phyloP scores from a whole-genome alignment of 1,140 invertebrate species.

The Bicyclus anynana region DNA sequence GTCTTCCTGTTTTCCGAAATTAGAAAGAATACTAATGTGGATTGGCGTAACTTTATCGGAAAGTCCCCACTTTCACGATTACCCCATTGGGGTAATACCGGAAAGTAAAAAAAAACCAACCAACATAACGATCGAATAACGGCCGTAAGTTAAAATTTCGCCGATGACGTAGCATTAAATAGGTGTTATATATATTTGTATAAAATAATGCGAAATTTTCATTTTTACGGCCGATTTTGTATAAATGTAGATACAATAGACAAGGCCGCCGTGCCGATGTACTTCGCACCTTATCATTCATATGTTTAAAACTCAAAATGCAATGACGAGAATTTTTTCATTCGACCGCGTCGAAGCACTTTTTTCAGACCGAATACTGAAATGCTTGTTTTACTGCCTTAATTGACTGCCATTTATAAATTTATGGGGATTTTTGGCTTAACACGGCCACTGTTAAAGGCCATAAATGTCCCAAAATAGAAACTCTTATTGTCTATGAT shows the following conservation, averaged over 20 bases:
- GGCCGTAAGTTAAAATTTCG: conserved; percentile 6
- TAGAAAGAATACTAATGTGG: no score
- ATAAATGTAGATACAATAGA: conserved; percentile 20
- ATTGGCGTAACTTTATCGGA: no score
- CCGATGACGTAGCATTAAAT: neutral
- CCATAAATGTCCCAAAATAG: no score
- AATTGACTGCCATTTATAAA: no score
- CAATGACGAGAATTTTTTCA: conserved; percentile 1
- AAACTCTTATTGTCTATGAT: no score
- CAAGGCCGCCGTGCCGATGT: neutral
- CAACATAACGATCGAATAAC: neutral
- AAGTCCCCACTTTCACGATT: no score
- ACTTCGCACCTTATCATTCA: neutral
- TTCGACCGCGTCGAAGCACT: neutral
- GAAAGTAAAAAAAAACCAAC: no score
- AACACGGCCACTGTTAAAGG: no score
- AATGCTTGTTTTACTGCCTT: neutral
- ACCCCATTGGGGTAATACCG: no score
- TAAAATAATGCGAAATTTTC: conserved; percentile 10
- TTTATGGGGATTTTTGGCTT: no score
- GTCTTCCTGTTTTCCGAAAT: no score
- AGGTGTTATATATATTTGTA: conserved; percentile 18
- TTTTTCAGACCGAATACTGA: neutral
- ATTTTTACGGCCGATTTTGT: conserved; percentile 11
- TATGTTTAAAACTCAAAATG: conserved; percentile 1